These are phyloP conservation scores for Actenoides lindsayi DNA, from an alignment of 2,113 vertebrate genomes.

Conservation along the genomic window DNA sequence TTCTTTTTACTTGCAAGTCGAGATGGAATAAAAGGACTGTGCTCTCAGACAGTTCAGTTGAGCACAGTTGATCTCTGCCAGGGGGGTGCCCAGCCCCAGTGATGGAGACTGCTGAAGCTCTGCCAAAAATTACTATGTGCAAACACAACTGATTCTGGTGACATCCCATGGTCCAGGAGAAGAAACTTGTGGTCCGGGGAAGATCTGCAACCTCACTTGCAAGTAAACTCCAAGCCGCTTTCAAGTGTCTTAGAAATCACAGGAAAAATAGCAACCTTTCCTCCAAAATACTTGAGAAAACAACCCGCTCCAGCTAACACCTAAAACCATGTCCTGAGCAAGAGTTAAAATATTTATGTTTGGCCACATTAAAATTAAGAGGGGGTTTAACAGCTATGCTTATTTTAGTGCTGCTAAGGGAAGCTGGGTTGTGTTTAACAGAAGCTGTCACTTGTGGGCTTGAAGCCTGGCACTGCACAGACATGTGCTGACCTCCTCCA, in stretches of 20 bases:
- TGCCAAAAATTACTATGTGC: background rate
- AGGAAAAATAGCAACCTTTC: background rate
- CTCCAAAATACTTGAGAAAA: background rate
- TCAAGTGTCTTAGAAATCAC: background rate
- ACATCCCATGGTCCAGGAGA: background rate
- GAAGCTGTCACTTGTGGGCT: background rate
- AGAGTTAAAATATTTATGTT: background rate
- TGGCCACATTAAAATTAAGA: background rate
- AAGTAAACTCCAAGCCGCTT: background rate
- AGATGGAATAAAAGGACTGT: background rate
- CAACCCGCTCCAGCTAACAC: background rate
- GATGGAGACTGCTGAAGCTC: background rate
- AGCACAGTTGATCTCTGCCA: background rate
- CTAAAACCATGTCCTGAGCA: background rate
- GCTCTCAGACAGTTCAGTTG: background rate
- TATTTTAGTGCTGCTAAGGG: accelerated
- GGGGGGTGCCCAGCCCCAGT: background rate
- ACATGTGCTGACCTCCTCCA: background rate
- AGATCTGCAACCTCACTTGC: background rate
- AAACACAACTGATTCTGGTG: background rate
- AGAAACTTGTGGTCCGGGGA: background rate
- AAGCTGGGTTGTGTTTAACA: background rate
- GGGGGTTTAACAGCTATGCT: background rate
- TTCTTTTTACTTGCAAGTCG: background rate
- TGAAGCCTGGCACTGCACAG: background rate